Percentiles rank a stretch among this genome's conserved stretches.
Conservation (phyloP, 2,888 invertebrate genomes). For the Rhorus exstirpatorius region DNA sequence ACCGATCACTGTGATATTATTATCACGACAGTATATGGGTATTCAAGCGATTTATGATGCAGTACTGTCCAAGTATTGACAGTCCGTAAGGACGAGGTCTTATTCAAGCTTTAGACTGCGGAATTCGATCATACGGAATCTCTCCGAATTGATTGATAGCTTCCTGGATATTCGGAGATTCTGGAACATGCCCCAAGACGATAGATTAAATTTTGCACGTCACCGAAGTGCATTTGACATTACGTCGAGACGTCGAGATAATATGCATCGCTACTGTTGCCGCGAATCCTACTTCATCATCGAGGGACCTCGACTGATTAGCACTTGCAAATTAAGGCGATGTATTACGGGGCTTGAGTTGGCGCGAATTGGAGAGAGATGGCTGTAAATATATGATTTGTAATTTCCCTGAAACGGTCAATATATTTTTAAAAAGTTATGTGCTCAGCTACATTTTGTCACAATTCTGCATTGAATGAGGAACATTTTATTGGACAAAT, state of each 20-base stretch:
- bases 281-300: slow-evolving; percentile 17
- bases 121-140: slow-evolving; percentile 38
- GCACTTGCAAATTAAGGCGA: slow-evolving; percentile 21
- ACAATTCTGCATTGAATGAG: too few species aligned
- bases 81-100: not conserved
- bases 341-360: too few species aligned
- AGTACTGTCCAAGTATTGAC: slow-evolving; percentile 19
- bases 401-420: too few species aligned
- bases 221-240: slow-evolving; percentile 47
- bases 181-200: slow-evolving; percentile 33
- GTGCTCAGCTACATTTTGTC: too few species aligned
- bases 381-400: too few species aligned
- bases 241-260: slow-evolving; percentile 45
- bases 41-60: slow-evolving; percentile 17
- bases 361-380: too few species aligned
- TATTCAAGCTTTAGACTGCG: slow-evolving; percentile 3
- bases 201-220: slow-evolving; percentile 47
- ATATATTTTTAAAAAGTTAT: too few species aligned
- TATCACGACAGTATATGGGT: not conserved
- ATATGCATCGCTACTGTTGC: not conserved
- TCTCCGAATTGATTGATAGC: slow-evolving; percentile 41
- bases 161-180: slow-evolving; percentile 48
- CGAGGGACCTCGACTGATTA: slow-evolving; percentile 30
- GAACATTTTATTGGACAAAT: too few species aligned
- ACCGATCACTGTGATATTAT: not conserved